Evolutionary conservation across 2,113 vertebrate genomes (phyloP).

Genomic region (Proterorhinus semilunaris): DNA sequence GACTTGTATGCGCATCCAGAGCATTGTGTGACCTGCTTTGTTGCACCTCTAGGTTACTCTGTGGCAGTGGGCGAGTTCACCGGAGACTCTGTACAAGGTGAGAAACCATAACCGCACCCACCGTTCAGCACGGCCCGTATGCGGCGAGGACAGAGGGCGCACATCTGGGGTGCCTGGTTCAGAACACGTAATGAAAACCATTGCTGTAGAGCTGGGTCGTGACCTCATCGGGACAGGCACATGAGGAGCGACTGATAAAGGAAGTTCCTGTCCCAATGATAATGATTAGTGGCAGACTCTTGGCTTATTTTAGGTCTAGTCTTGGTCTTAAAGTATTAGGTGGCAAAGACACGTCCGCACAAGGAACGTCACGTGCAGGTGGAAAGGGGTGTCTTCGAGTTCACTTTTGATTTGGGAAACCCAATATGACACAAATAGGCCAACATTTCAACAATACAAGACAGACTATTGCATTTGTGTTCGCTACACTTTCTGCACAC

Average conservation of each 20-base stretch:
- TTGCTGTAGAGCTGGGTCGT: slow-evolving; percentile 59
- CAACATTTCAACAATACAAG: slow-evolving; percentile 13
- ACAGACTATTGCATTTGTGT: slow-evolving; percentile 2
- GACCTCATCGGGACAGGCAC: slow-evolving; percentile 59
- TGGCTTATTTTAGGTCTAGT: slow-evolving; percentile 32
- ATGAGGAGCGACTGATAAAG: slow-evolving; percentile 66
- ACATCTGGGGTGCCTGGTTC: slow-evolving; percentile 44
- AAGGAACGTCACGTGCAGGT: slow-evolving; percentile 11
- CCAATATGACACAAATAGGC: not conserved
- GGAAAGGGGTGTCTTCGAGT: slow-evolving; percentile 12
- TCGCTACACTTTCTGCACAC: not conserved
- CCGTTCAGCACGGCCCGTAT: not conserved
- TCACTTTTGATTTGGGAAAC: slow-evolving; percentile 3
- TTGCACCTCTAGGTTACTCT: slow-evolving; percentile 64
- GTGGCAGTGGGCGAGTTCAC: slow-evolving; percentile 75
- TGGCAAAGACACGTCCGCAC: slow-evolving; percentile 15
- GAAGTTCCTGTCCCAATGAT: slow-evolving; percentile 69
- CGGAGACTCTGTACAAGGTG: slow-evolving; percentile 75
- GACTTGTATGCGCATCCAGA: not conserved
- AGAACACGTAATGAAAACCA: slow-evolving; percentile 48
- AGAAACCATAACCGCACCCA: slow-evolving; percentile 34
- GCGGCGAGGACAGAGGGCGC: slow-evolving; percentile 20
- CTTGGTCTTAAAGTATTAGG: slow-evolving; percentile 36
- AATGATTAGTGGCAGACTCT: slow-evolving; percentile 59
- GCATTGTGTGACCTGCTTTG: slow-evolving; percentile 3